Evolutionary conservation across 2,113 vertebrate species (phyloP).

Genomic region (Oreochromis spilurus): DNA sequence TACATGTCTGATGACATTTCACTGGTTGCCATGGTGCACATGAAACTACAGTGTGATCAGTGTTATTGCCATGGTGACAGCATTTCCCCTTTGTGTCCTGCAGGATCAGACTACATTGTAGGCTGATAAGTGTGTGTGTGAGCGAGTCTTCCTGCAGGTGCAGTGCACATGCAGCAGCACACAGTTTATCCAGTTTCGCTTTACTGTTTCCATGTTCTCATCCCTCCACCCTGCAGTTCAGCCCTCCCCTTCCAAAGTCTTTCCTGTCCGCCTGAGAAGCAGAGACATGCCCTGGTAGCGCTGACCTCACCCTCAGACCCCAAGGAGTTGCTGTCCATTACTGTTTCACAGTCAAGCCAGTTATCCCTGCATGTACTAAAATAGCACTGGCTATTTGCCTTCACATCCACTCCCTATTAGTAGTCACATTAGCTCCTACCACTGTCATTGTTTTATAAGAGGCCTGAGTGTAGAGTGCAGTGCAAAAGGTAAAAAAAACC

Average conservation of each 20-base stretch:
- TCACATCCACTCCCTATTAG: slow-evolving; percentile 54
- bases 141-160: not conserved
- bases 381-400: slow-evolving; percentile 42
- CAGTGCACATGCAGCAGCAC: not conserved
- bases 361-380: slow-evolving; percentile 48
- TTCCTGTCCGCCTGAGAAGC: slow-evolving; percentile 61
- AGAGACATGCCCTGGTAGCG: slow-evolving; percentile 15
- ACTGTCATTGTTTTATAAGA: slow-evolving; percentile 30
- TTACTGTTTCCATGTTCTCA: slow-evolving; percentile 72
- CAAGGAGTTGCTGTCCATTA: slow-evolving; percentile 55
- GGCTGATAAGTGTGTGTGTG: slow-evolving; percentile 2
- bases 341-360: slow-evolving; percentile 48
- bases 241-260: slow-evolving; percentile 3
- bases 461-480: not conserved
- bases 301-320: slow-evolving; percentile 60
- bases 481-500: not conserved
- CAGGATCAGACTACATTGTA: slow-evolving; percentile 13
- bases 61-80: slow-evolving; percentile 52
- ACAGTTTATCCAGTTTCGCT: slow-evolving; percentile 10
- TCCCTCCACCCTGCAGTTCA: slow-evolving; percentile 8
- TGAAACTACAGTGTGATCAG: not conserved
- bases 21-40: slow-evolving; percentile 15
- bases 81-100: slow-evolving; percentile 36
- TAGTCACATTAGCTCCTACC: slow-evolving; percentile 37
- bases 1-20: not conserved